These are phyloP conservation scores for Bellardia pandia DNA, from an alignment of 2,888 invertebrate species.

Conservation along the genomic window DNA sequence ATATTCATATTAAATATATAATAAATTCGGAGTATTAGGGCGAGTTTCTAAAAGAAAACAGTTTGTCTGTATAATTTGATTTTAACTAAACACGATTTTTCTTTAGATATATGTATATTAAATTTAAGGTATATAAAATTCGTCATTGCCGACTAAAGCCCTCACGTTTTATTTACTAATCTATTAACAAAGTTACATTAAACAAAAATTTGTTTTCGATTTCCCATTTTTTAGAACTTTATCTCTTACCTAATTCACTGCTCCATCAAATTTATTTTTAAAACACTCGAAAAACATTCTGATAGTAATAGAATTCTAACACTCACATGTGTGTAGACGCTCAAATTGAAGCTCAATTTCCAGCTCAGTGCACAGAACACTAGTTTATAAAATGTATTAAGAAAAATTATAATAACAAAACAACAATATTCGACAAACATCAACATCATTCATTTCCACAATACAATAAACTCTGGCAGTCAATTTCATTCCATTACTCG, in stretches of 20 bases:
- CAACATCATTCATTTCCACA: conserved; percentile 34
- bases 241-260: background rate
- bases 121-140: too few relatives aligned
- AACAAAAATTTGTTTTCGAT: too few relatives aligned
- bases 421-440: conserved; percentile 37
- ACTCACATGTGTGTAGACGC: background rate
- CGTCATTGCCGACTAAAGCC: too few relatives aligned
- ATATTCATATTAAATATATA: too few relatives aligned
- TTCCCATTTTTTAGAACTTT: background rate
- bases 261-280: conserved; percentile 14
- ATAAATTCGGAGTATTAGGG: too few relatives aligned
- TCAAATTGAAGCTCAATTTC: conserved; percentile 45
- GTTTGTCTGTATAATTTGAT: too few relatives aligned
- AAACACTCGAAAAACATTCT: conserved; percentile 9
- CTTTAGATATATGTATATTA: too few relatives aligned
- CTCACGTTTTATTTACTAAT: too few relatives aligned
- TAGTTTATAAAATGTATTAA: conserved; percentile 21
- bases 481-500: conserved; percentile 59
- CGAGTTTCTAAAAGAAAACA: too few relatives aligned
- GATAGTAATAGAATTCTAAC: conserved; percentile 38
- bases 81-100: too few relatives aligned
- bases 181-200: too few relatives aligned
- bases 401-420: conserved; percentile 13
- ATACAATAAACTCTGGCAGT: conserved; percentile 32
- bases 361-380: conserved; percentile 35